Percentiles rank a stretch among this genome's conserved stretches.
Evolutionary conservation across 2,888 invertebrate genomes (phyloP).

Genomic region (Matsumyia berberina): DNA sequence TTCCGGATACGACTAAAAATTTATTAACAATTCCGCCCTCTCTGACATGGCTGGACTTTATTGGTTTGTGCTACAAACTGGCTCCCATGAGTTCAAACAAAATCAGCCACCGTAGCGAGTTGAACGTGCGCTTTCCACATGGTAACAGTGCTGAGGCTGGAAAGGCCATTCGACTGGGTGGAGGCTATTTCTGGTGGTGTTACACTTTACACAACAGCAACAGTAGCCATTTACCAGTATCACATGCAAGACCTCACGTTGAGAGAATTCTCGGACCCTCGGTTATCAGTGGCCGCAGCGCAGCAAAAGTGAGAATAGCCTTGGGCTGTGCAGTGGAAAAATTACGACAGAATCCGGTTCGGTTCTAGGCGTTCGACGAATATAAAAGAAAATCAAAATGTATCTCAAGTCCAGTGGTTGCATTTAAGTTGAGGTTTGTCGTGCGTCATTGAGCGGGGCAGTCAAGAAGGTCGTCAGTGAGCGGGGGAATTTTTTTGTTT

Average conservation of each 20-base stretch:
- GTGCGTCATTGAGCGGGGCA: slow-evolving; percentile 17
- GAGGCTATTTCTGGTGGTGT: slow-evolving; percentile 42
- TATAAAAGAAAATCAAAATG: slow-evolving; percentile 5
- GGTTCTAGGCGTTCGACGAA: slow-evolving; percentile 34
- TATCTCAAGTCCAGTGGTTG: slow-evolving; percentile 10
- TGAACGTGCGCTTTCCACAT: slow-evolving; percentile 44
- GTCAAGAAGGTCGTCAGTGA: slow-evolving; percentile 2
- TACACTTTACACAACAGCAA: slow-evolving; percentile 36
- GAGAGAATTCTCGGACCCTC: slow-evolving; percentile 38
- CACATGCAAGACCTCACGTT: slow-evolving; percentile 38
- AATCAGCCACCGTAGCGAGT: neutral
- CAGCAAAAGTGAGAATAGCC: slow-evolving; percentile 23
- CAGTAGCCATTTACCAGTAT: slow-evolving; percentile 40
- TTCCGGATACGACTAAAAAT: slow-evolving; percentile 56
- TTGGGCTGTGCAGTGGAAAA: slow-evolving; percentile 33
- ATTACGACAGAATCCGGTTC: slow-evolving; percentile 49
- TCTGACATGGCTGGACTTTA: slow-evolving; percentile 44
- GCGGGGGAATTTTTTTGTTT: neutral
- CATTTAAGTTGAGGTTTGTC: neutral
- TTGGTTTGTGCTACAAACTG: slow-evolving; percentile 31
- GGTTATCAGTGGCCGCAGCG: slow-evolving; percentile 9
- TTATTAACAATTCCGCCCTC: slow-evolving; percentile 62
- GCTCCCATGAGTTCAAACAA: slow-evolving; percentile 10
- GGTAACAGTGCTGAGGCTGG: slow-evolving; percentile 24
- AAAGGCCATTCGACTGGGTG: slow-evolving; percentile 55